Evolutionary conservation across 2,797 vertebrate species (phyloP).

Genomic region (Myotis vivesi): DNA sequence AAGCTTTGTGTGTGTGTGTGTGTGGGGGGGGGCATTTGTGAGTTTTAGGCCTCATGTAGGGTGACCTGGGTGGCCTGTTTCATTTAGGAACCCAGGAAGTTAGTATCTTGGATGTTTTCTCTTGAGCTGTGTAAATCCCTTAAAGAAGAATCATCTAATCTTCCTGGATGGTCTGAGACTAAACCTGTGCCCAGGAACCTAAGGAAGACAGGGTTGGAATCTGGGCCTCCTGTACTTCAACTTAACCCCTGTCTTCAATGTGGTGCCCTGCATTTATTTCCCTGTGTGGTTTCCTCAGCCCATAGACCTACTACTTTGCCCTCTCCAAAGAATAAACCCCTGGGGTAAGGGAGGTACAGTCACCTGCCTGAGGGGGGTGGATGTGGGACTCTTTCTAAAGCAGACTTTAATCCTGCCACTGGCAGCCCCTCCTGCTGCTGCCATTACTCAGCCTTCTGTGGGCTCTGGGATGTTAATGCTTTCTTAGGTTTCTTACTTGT

Average conservation of each 20-base stretch:
- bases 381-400: not conserved
- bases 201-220: not conserved
- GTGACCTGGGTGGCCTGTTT: not conserved
- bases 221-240: not conserved
- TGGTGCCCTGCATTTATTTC: not conserved
- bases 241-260: not conserved
- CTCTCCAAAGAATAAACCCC: not conserved
- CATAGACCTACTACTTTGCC: not conserved
- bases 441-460: not conserved
- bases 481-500: not conserved
- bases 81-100: not conserved
- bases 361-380: not conserved
- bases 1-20: not conserved
- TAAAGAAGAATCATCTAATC: not conserved
- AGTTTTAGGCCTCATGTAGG: not conserved
- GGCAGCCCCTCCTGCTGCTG: not conserved
- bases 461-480: not conserved
- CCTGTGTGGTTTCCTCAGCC: not conserved
- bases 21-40: not conserved
- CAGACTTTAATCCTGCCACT: not conserved
- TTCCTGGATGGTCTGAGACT: not conserved
- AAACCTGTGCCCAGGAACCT: not conserved
- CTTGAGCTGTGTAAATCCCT: not conserved
- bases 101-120: not conserved
- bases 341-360: not conserved